phyloP scores from a whole-genome alignment of 2,888 invertebrate genomes.

The Drosophila paranaensis region DNA sequence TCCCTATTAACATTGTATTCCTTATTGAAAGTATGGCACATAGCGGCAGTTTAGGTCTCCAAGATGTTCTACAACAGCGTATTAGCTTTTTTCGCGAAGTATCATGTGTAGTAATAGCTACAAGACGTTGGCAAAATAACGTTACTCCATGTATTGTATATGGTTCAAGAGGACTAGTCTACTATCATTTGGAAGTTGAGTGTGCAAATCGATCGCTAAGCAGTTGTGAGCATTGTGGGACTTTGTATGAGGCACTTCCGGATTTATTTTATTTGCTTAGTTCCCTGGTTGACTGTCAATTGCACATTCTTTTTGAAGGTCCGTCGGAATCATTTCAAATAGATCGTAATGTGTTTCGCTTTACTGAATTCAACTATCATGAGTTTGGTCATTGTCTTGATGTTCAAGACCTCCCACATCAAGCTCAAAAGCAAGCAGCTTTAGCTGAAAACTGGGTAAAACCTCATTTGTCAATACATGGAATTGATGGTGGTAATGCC shows the following conservation, averaged over 20 bases:
- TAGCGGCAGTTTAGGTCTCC: no score
- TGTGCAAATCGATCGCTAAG: conserved; percentile 42
- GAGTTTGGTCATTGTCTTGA: conserved; percentile 35
- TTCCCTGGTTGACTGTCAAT: conserved; percentile 33
- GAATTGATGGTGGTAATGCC: conserved; percentile 44
- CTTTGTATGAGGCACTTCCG: conserved; percentile 45
- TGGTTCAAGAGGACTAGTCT: conserved; percentile 53
- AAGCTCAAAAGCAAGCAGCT: conserved; percentile 28
- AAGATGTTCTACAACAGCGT: conserved; percentile 39
- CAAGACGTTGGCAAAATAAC: conserved; percentile 51
- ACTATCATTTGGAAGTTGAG: conserved; percentile 53
- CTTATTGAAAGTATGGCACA: no score
- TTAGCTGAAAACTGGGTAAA: conserved; percentile 39
- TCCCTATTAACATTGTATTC: no score
- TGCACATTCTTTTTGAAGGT: conserved; percentile 35
- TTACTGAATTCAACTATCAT: conserved; percentile 43
- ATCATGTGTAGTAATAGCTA: conserved; percentile 48
- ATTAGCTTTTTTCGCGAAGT: conserved; percentile 57
- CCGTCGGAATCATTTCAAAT: conserved; percentile 14
- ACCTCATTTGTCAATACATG: conserved; percentile 55
- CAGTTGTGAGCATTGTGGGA: conserved; percentile 53
- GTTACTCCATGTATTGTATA: conserved; percentile 40
- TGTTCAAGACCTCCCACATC: conserved; percentile 37
- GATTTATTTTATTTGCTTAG: conserved; percentile 37
- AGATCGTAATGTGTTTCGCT: conserved; percentile 23